Conservation (phyloP, 2,888 invertebrate species). For the Antitype chi region DNA sequence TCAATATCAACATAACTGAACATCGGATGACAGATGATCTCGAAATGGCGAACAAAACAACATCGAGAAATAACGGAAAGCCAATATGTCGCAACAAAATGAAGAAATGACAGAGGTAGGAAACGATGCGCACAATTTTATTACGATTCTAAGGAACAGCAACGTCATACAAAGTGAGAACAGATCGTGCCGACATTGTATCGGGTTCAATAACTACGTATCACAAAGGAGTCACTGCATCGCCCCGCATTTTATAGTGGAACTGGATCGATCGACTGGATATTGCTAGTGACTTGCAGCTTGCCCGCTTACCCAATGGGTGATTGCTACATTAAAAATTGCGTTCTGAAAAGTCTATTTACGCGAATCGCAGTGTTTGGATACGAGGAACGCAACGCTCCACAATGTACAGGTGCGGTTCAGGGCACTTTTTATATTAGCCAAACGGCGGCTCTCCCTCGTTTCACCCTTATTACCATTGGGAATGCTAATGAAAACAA, state of each 20-base stretch:
- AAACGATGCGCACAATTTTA: conserved; percentile 71
- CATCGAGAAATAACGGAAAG: conserved; percentile 46
- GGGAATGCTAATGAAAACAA: conserved; percentile 59
- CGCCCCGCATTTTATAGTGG: conserved; percentile 68
- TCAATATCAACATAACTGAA: conserved; percentile 52
- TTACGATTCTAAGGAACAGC: conserved; percentile 70
- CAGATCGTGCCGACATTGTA: conserved; percentile 75
- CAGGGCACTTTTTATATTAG: conserved; percentile 46
- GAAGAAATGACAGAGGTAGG: conserved; percentile 65
- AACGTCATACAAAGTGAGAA: conserved; percentile 71
- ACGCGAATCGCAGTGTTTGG: conserved; percentile 64
- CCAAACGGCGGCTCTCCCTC: conserved; percentile 40
- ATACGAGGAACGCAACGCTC: conserved; percentile 56
- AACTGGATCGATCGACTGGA: conserved; percentile 57
- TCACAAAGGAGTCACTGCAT: conserved; percentile 73
- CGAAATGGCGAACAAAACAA: conserved; percentile 37
- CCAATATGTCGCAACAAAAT: conserved; percentile 62
- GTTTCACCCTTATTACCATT: conserved; percentile 50
- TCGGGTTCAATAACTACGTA: conserved; percentile 72
- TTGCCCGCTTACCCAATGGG: conserved; percentile 54
- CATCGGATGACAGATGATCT: conserved; percentile 47
- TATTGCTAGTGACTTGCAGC: conserved; percentile 68
- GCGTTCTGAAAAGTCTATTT: conserved; percentile 72
- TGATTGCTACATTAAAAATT: conserved; percentile 73
- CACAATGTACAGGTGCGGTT: conserved; percentile 46